phyloP scores from a whole-genome alignment of 2,888 invertebrate genomes.

The Watsonalla binaria region DNA sequence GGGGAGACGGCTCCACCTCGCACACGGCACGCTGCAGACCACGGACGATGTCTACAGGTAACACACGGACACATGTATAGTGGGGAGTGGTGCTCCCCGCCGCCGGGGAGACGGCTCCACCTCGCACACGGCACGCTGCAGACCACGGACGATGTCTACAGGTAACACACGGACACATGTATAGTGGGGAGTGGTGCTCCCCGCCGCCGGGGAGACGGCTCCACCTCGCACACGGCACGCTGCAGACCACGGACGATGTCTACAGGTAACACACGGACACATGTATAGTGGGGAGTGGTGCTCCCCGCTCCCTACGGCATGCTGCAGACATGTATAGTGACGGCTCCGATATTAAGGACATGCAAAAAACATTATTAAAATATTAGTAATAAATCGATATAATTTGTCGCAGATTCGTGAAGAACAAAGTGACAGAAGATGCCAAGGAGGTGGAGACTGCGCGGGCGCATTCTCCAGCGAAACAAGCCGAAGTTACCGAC shows the following conservation, averaged over 20 bases:
- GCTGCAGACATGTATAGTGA: too few species aligned
- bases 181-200: conserved; percentile 7
- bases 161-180: conserved; percentile 5
- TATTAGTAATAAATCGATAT: too few species aligned
- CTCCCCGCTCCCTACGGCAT: too few species aligned
- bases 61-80: conserved; percentile 54
- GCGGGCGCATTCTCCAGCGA: conserved; percentile 53
- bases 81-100: background rate
- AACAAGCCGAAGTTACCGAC: conserved; percentile 24
- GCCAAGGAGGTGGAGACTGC: conserved; percentile 35
- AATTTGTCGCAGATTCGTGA: conserved; percentile 37
- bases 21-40: conserved; percentile 83
- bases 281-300: conserved; percentile 4
- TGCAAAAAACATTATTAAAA: too few species aligned
- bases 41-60: conserved; percentile 85
- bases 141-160: conserved; percentile 85
- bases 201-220: conserved; percentile 77
- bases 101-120: background rate
- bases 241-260: conserved; percentile 82
- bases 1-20: conserved; percentile 88
- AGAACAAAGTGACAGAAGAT: conserved; percentile 40
- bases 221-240: background rate
- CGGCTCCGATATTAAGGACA: too few species aligned
- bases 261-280: conserved; percentile 75
- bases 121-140: conserved; percentile 12